These are phyloP conservation scores for Volucella bombylans DNA, from an alignment of 2,888 invertebrate species.

Conservation along the genomic window DNA sequence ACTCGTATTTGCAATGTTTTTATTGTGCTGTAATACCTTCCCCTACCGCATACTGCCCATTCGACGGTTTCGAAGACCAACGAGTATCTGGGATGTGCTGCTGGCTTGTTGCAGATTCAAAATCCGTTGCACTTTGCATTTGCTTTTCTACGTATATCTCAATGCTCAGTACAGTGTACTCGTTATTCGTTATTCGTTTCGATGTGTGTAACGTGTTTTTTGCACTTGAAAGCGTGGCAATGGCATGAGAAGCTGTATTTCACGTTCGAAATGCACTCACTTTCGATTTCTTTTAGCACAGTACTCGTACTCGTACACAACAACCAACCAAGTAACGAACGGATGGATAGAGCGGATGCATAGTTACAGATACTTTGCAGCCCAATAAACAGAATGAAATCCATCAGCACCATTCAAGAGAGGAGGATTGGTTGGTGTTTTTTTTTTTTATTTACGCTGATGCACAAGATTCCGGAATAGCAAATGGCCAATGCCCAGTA, in stretches of 20 bases:
- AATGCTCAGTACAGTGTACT: slow-evolving; percentile 1
- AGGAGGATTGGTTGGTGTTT: slow-evolving; percentile 42
- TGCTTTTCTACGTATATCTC: not conserved
- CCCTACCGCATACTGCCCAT: slow-evolving; percentile 26
- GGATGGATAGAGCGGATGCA: slow-evolving; percentile 37
- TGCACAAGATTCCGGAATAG: slow-evolving; percentile 67
- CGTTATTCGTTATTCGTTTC: not conserved
- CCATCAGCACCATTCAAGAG: slow-evolving; percentile 41
- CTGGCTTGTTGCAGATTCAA: slow-evolving; percentile 44
- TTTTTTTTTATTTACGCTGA: slow-evolving; percentile 8
- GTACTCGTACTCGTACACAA: not conserved
- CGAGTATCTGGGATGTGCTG: not conserved
- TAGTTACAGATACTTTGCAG: not conserved
- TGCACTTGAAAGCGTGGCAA: slow-evolving; percentile 40
- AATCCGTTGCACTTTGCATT: slow-evolving; percentile 72
- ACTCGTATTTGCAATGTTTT: slow-evolving; percentile 56
- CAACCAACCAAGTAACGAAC: not conserved
- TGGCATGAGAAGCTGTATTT: slow-evolving; percentile 59
- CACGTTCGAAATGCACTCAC: slow-evolving; percentile 70
- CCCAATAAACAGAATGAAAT: slow-evolving; percentile 22
- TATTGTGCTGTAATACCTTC: slow-evolving; percentile 68
- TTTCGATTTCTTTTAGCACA: slow-evolving; percentile 67
- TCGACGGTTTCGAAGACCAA: not conserved
- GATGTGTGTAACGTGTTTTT: slow-evolving; percentile 36
- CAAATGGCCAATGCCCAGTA: not conserved